Evolutionary conservation across 2,797 vertebrate genomes (phyloP).

Genomic region (Diplodus puntazzo): DNA sequence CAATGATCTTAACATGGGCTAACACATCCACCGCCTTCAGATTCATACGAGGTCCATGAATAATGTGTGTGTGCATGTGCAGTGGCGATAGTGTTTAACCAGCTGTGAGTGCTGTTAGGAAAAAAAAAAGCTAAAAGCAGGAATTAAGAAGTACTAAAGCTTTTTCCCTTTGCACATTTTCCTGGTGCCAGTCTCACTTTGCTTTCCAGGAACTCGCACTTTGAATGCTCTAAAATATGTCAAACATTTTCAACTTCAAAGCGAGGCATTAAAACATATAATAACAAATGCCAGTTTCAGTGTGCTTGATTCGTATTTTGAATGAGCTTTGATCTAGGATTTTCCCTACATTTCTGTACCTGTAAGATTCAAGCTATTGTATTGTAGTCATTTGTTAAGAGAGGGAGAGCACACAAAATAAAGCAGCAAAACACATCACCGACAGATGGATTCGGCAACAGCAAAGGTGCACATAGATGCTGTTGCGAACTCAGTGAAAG

Average conservation of each 20-base stretch:
- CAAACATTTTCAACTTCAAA: constrained; percentile 73
- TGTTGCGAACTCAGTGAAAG: constrained; percentile 29
- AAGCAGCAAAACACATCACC: constrained; percentile 25
- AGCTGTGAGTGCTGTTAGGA: constrained; percentile 36
- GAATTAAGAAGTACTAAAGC: constrained; percentile 38
- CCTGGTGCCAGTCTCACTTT: constrained; percentile 15
- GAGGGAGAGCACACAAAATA: constrained; percentile 26
- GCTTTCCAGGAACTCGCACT: constrained; percentile 59
- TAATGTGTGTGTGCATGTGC: constrained; percentile 17
- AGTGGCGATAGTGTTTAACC: constrained; percentile 23
- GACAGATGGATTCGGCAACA: constrained; percentile 42
- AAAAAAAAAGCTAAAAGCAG: constrained; percentile 8
- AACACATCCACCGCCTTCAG: constrained; percentile 35
- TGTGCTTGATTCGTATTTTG: constrained; percentile 42
- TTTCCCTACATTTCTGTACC: constrained; percentile 42
- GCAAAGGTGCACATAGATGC: constrained; percentile 31
- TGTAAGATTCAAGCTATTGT: constrained; percentile 31
- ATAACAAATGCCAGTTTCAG: constrained; percentile 20
- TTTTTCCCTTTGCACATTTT: constrained; percentile 39
- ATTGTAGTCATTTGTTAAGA: constrained; percentile 35
- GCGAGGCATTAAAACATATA: constrained; percentile 41
- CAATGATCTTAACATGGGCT: constrained; percentile 39
- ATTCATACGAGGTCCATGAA: constrained; percentile 36
- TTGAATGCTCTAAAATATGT: constrained; percentile 61
- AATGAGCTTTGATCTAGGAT: constrained; percentile 60